These are phyloP conservation scores for Allolobophora icterica DNA, from an alignment of 2,888 invertebrate species.

Conservation along the genomic window DNA sequence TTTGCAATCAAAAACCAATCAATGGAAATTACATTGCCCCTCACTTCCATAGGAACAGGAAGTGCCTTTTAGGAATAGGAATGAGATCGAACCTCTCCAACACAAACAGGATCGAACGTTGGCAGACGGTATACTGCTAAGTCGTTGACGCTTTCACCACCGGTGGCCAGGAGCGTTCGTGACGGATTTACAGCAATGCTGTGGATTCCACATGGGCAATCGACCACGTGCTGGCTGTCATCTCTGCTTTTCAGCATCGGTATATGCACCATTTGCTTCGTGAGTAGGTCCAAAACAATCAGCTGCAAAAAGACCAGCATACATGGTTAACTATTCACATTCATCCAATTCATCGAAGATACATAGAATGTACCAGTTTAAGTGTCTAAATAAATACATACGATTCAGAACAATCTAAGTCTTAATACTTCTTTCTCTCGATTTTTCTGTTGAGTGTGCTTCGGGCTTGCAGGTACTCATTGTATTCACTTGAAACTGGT, in stretches of 20 bases:
- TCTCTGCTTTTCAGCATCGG: conserved; percentile 74
- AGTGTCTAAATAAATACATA: not conserved
- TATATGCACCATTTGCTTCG: conserved; percentile 84
- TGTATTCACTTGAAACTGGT: not conserved
- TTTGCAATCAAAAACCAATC: not conserved
- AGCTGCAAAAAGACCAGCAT: conserved; percentile 69
- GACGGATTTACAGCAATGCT: conserved; percentile 93
- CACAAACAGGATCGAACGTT: conserved; percentile 91
- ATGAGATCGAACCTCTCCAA: conserved; percentile 76
- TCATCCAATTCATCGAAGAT: not conserved
- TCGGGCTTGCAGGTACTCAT: too few relatives aligned
- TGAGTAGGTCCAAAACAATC: conserved; percentile 89
- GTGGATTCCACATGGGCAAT: conserved; percentile 82
- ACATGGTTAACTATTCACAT: not conserved
- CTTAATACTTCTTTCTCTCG: too few relatives aligned
- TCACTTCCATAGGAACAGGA: not conserved
- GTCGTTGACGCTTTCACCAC: conserved; percentile 89
- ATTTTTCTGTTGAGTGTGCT: too few relatives aligned
- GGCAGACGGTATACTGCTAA: conserved; percentile 88
- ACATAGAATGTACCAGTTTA: not conserved
- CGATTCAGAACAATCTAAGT: too few relatives aligned
- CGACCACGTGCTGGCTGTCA: conserved; percentile 58
- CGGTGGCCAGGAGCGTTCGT: conserved; percentile 83
- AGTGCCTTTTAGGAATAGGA: not conserved
- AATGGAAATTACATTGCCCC: not conserved